These are phyloP conservation scores for Brachypodius melanocephalos DNA, from an alignment of 2,113 vertebrate genomes.

Conservation along the genomic window DNA sequence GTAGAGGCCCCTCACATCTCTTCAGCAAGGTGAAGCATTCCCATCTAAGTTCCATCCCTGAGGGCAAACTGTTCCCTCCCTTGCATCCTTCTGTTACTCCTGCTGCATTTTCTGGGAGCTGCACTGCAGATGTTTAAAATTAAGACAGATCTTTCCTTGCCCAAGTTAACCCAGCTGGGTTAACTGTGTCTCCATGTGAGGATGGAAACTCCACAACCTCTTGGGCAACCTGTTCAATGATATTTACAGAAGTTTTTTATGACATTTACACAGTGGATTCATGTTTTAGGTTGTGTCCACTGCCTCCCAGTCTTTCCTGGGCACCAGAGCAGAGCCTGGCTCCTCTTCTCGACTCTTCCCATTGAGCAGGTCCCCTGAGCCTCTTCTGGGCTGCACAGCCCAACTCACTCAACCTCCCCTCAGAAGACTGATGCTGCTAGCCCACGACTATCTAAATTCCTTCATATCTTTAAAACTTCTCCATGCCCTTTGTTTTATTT, in stretches of 20 bases:
- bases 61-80: neutral
- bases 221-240: neutral
- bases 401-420: neutral
- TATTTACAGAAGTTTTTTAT: neutral
- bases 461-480: neutral
- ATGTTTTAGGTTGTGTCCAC: neutral
- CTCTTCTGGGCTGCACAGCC: neutral
- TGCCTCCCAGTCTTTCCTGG: neutral
- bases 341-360: neutral
- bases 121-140: neutral
- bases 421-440: neutral
- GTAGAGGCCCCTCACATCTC: neutral
- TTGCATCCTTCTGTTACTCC: neutral
- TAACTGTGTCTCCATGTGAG: neutral
- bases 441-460: neutral
- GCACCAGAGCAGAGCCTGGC: neutral
- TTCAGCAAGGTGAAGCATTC: neutral
- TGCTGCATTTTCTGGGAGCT: neutral
- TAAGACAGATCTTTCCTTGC: neutral
- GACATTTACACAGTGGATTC: neutral
- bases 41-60: neutral
- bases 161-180: neutral
- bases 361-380: neutral
- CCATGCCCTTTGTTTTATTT: neutral
- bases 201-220: neutral